These are phyloP conservation scores for Camarhynchus parvulus DNA, from an alignment of 2,113 vertebrate species.

Conservation along the genomic window DNA sequence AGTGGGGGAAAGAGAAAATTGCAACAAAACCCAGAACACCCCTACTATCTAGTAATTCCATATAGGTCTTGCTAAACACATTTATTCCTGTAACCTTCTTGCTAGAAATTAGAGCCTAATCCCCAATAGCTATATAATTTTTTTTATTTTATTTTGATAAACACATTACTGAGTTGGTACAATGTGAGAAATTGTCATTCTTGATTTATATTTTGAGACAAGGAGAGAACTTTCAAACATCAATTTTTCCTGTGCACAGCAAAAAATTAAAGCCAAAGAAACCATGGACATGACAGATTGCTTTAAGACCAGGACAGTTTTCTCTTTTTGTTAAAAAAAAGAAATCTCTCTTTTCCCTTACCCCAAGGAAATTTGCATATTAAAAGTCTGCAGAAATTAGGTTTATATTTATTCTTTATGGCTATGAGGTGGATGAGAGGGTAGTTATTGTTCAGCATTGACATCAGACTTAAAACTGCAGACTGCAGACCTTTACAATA, in stretches of 20 bases:
- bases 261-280: neutral
- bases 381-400: slow-evolving; percentile 35
- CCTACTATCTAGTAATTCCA: neutral
- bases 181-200: neutral
- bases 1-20: neutral
- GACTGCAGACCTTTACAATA: slow-evolving; percentile 50
- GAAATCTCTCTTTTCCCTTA: neutral
- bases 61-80: neutral
- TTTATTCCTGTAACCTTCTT: neutral
- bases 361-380: slow-evolving; percentile 19
- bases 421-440: slow-evolving; percentile 9
- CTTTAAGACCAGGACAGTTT: neutral
- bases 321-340: neutral
- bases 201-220: neutral
- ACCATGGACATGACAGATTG: neutral
- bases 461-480: slow-evolving; percentile 55
- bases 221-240: neutral
- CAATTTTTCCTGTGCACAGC: neutral
- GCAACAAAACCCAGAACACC: neutral
- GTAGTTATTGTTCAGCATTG: slow-evolving; percentile 55
- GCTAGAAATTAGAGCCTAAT: neutral
- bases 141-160: slow-evolving; percentile 6
- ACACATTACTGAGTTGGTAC: neutral
- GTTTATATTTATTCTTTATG: slow-evolving; percentile 54
- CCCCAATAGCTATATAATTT: neutral